Evolutionary conservation across 2,113 vertebrate species (phyloP), one percentile per base, ranked within the genome.

Genomic region (Orientallactaga bullata): DNA sequence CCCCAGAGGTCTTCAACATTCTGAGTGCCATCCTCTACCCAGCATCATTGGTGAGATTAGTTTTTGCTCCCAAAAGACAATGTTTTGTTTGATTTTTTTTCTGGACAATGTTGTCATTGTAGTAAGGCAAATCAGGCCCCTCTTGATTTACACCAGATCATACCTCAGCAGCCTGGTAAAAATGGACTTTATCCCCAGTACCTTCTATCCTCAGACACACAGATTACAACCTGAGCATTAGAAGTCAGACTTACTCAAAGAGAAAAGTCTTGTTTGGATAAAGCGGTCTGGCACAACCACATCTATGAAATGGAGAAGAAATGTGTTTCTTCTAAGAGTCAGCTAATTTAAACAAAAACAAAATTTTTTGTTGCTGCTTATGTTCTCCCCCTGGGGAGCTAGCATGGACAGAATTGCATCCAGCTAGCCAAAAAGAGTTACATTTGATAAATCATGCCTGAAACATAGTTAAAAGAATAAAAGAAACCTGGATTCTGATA

Each of bases 321-420:
- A 76, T 42, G 5, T 72, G 89, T 96, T 77, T 92, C 73, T 95
- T 95, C 73, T 86, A 88, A 61, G 65, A 81, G 71, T 72, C 93
- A 92, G 42, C 68, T 77, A 80, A 95, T 85, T 94, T 39, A 85
- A 89, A 91, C 65, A 86, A 89, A 94, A 91, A 85, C 77, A 82
- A 87, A 18, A 78, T 95, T 42, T 47, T 78, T 93, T 91, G 28
- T 61, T 66, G 39, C 74, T 72, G 66, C 28, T 28, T 60, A 20
- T 76, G 76, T 84, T 79, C 76, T 26, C 65, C 42, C 51, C 37
- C 65, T 91, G 20, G 39, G 83, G 91, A 90, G 26, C 88, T 18
- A 26, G 55, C 37, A 92, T 39, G 90, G 68, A 89, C 1, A 79
- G 28, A 83, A 89, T 3, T 87, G 17, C 58, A 60, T 95, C 81